A percentile compares a stretch with the other conserved stretches of the same genome.
These are phyloP conservation scores for Paramormyrops kingsleyae DNA, from an alignment of 2,113 vertebrate species.

Conservation along the genomic window DNA sequence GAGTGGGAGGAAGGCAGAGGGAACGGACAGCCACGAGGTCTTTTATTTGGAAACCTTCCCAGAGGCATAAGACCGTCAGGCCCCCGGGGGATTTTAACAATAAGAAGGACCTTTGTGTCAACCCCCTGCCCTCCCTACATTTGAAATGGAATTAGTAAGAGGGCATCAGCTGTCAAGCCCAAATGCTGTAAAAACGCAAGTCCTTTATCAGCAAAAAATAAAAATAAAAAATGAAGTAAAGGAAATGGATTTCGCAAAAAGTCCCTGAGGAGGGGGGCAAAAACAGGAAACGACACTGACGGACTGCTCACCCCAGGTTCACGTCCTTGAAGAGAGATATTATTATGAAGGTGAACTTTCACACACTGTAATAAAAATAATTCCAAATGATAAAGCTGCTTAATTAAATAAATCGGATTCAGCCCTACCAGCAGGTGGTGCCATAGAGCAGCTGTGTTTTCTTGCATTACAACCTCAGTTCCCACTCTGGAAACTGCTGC, in stretches of 20 bases:
- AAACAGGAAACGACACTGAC: background rate
- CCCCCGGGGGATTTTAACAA: background rate
- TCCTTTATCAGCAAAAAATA: background rate
- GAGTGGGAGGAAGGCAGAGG: background rate
- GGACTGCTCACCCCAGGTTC: background rate
- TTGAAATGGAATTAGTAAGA: background rate
- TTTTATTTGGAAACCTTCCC: background rate
- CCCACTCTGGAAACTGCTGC: background rate
- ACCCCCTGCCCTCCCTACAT: background rate
- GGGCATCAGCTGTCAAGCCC: background rate
- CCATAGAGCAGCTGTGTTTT: no score
- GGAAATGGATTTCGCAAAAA: background rate
- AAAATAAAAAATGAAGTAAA: background rate
- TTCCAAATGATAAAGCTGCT: background rate
- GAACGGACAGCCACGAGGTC: background rate
- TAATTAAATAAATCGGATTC: background rate
- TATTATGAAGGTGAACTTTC: background rate
- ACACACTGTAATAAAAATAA: background rate
- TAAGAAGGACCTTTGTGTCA: background rate
- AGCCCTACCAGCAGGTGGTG: background rate
- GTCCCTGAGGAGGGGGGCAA: background rate
- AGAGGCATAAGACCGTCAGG: background rate
- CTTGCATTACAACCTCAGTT: background rate
- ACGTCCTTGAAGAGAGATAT: background rate
- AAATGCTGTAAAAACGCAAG: background rate